phyloP scores from a whole-genome alignment of 2,797 vertebrate genomes.

The Notolabrus celidotus region DNA sequence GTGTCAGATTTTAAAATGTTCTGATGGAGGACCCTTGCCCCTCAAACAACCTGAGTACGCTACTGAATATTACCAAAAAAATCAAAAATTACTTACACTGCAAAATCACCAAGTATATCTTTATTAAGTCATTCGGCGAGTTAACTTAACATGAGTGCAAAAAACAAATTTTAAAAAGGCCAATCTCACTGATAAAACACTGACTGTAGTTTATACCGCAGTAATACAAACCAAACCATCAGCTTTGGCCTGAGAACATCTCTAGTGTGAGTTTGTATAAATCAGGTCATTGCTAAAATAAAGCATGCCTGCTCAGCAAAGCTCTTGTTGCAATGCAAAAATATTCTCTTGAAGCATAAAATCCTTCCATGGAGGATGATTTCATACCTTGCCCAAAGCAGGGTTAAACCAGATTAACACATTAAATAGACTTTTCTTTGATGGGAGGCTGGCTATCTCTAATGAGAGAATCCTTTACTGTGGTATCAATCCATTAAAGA shows the following conservation, averaged over 20 bases:
- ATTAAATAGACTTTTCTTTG: not conserved
- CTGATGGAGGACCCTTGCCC: too few relatives aligned
- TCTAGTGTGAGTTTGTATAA: not conserved
- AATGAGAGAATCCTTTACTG: constrained; percentile 1
- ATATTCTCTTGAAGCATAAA: not conserved
- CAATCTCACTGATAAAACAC: not conserved
- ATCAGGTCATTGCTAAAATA: constrained; percentile 2
- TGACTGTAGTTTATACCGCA: not conserved
- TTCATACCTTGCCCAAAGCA: constrained; percentile 8
- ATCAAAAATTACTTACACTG: too few relatives aligned
- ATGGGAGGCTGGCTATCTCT: not conserved
- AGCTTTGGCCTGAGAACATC: not conserved
- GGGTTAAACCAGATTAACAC: constrained; percentile 4
- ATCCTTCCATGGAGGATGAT: not conserved
- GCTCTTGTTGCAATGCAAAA: not conserved
- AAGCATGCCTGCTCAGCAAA: constrained; percentile 9
- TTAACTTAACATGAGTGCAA: too few relatives aligned
- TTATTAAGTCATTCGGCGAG: too few relatives aligned
- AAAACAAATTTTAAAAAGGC: too few relatives aligned
- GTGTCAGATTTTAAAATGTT: too few relatives aligned
- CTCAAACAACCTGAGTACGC: too few relatives aligned
- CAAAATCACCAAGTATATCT: too few relatives aligned
- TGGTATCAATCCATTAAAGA: not conserved
- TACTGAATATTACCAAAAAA: too few relatives aligned
- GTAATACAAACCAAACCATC: not conserved